Conservation (phyloP, 2,888 invertebrate genomes). For the Cephalotes varians region DNA sequence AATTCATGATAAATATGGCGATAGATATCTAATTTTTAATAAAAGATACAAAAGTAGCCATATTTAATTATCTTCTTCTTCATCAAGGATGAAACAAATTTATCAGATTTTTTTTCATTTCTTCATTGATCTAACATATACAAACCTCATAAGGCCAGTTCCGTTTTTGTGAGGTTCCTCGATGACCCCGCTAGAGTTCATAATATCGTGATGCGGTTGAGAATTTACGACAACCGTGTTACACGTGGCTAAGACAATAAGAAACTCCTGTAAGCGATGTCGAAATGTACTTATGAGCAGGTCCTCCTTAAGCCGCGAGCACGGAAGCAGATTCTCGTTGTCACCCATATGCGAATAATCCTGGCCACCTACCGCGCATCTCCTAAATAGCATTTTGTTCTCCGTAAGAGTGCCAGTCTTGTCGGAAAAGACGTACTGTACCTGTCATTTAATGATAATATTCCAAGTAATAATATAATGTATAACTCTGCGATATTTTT, state of each 20-base stretch:
- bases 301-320: conserved; percentile 86
- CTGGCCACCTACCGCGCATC: conserved; percentile 95
- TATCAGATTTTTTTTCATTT: background rate
- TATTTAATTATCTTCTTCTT: conserved; percentile 64
- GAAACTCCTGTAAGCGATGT: conserved; percentile 94
- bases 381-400: conserved; percentile 98
- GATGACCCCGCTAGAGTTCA: conserved; percentile 90
- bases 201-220: conserved; percentile 91
- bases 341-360: conserved; percentile 95
- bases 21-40: background rate
- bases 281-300: conserved; percentile 87
- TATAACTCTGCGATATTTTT: background rate
- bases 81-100: background rate
- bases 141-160: conserved; percentile 84
- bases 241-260: conserved; percentile 96
- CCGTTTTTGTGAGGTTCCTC: conserved; percentile 85
- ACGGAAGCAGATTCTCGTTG: conserved; percentile 88
- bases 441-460: conserved; percentile 79
- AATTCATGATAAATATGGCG: background rate
- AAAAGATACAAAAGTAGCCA: background rate
- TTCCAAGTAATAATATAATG: background rate
- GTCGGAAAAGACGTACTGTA: conserved; percentile 98
- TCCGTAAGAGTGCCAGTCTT: conserved; percentile 99
- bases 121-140: conserved; percentile 81
- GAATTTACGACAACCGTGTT: conserved; percentile 98